These are phyloP conservation scores for Pseudochaenichthys georgianus DNA, from an alignment of 2,797 vertebrate genomes.

Conservation along the genomic window DNA sequence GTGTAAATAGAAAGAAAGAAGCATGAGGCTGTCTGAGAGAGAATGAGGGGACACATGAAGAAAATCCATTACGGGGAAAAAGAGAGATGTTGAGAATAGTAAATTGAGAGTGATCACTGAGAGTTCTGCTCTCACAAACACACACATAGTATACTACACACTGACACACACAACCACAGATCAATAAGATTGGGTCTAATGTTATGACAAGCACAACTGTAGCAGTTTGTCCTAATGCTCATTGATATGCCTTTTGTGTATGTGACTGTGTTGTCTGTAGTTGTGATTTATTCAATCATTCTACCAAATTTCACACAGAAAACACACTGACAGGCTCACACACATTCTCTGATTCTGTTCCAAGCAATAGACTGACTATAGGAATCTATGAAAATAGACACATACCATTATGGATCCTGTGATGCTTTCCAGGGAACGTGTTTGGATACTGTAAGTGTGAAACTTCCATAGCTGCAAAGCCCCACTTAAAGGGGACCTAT, in stretches of 20 bases:
- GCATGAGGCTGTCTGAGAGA: neutral
- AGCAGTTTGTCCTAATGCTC: constrained; percentile 52
- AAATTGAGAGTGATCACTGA: constrained; percentile 22
- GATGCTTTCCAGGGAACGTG: neutral
- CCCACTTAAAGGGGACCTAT: neutral
- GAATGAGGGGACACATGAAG: neutral
- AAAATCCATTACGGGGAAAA: constrained; percentile 9
- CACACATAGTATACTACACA: constrained; percentile 4
- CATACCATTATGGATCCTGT: constrained; percentile 8
- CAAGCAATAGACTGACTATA: neutral
- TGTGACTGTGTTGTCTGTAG: constrained; percentile 29
- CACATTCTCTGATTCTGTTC: constrained; percentile 3
- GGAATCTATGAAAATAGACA: constrained; percentile 30
- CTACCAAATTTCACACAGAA: constrained; percentile 23
- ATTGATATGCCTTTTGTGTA: constrained; percentile 57
- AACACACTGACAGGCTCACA: constrained; percentile 24
- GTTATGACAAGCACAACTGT: constrained; percentile 54
- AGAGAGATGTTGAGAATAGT: constrained; percentile 8
- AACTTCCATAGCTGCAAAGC: neutral
- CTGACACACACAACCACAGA: constrained; percentile 40
- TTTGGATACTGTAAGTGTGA: neutral
- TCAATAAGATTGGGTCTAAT: constrained; percentile 62
- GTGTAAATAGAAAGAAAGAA: constrained; percentile 26
- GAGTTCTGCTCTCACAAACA: constrained; percentile 15
- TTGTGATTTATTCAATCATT: constrained; percentile 38